Evolutionary conservation across 2,113 vertebrate species (phyloP).

Genomic region (Lophochroa leadbeateri): DNA sequence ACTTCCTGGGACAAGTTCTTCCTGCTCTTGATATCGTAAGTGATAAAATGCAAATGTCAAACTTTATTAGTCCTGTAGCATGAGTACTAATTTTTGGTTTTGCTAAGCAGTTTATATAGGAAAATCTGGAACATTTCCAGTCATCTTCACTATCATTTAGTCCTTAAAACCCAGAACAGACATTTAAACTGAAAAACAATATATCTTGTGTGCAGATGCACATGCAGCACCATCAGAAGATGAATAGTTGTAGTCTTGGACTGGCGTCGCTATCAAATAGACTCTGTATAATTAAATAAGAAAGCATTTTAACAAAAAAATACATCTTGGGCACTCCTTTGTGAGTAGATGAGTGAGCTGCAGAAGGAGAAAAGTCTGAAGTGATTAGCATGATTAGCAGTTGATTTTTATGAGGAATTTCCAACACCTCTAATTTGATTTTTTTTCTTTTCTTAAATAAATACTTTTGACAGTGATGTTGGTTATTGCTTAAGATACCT

Average conservation of each 20-base stretch:
- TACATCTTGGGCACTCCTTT: slow-evolving; percentile 71
- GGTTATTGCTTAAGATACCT: slow-evolving; percentile 75
- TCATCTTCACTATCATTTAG: slow-evolving; percentile 79
- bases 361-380: slow-evolving; percentile 60
- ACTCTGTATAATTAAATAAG: slow-evolving; percentile 79
- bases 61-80: slow-evolving; percentile 77
- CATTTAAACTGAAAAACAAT: slow-evolving; percentile 73
- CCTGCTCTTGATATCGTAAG: slow-evolving; percentile 48
- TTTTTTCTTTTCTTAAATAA: slow-evolving; percentile 69
- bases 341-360: slow-evolving; percentile 63
- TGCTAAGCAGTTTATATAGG: slow-evolving; percentile 69
- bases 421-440: slow-evolving; percentile 74
- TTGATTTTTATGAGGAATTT: slow-evolving; percentile 72
- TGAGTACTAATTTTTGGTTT: slow-evolving; percentile 77
- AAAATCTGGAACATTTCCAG: slow-evolving; percentile 76
- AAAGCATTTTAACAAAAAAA: slow-evolving; percentile 65
- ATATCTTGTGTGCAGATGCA: slow-evolving; percentile 76
- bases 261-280: slow-evolving; percentile 68
- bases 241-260: slow-evolving; percentile 71
- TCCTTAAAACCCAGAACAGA: slow-evolving; percentile 79
- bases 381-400: slow-evolving; percentile 75
- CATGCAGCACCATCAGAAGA: slow-evolving; percentile 66
- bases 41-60: slow-evolving; percentile 76
- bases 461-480: slow-evolving; percentile 60
- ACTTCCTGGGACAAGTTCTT: slow-evolving; percentile 65